Percentiles rank a stretch among this genome's conserved stretches.
Conservation (phyloP, 2,113 vertebrate genomes). For the Chlorocebus sabaeus region DNA sequence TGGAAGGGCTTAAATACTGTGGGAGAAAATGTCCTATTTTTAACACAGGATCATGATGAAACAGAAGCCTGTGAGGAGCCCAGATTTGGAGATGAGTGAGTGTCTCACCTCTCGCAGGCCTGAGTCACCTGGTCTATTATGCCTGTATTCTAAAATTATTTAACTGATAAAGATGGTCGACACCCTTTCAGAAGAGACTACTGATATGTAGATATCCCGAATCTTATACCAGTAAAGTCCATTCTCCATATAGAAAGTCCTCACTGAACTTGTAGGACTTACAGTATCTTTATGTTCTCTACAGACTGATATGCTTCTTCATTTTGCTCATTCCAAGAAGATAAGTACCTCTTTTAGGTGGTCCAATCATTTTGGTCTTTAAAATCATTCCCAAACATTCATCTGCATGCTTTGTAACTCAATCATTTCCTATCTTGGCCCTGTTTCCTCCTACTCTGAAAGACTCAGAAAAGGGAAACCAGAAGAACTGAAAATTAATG, state of each 20-base stretch:
- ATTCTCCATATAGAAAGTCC: background rate
- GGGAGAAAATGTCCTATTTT: background rate
- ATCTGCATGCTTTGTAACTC: background rate
- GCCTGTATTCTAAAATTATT: constrained; percentile 52
- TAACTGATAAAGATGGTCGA: constrained; percentile 31
- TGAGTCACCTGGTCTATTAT: background rate
- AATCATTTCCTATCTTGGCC: background rate
- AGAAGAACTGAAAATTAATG: background rate
- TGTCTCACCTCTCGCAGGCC: background rate
- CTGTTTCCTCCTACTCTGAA: background rate
- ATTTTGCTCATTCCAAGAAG: background rate
- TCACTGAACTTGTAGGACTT: background rate
- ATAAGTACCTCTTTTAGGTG: background rate
- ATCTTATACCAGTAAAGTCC: background rate
- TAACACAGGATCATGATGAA: background rate
- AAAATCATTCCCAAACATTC: background rate
- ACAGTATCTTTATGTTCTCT: background rate
- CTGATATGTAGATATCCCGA: background rate
- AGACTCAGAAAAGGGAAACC: background rate
- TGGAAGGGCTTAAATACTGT: background rate
- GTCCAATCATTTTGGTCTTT: background rate
- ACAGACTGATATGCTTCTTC: background rate
- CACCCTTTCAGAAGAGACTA: background rate
- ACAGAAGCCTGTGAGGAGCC: background rate
- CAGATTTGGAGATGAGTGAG: background rate